Conservation (phyloP, 2,888 invertebrate genomes). For the Heterodera filipjevi region DNA sequence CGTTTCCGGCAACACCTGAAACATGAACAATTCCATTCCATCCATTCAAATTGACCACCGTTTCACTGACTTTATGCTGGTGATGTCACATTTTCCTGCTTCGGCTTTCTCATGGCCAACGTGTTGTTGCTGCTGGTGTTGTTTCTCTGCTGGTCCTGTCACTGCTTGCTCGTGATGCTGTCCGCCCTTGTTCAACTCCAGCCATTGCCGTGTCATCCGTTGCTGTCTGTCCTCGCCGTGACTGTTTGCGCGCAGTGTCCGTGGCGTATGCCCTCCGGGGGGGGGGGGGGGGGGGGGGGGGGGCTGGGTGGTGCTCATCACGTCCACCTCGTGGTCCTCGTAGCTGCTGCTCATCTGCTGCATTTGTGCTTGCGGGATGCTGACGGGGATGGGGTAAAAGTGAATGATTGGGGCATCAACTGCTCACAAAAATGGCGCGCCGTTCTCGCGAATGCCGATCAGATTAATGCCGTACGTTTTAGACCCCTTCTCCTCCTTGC, state of each 20-base stretch:
- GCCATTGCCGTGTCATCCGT: background rate
- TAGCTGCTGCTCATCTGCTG: conserved; percentile 17
- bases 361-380: conserved; percentile 2
- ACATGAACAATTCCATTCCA: too few relatives aligned
- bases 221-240: background rate
- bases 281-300: too few relatives aligned
- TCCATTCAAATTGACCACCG: background rate
- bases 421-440: conserved; percentile 22
- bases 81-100: background rate
- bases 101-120: background rate
- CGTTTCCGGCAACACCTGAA: background rate
- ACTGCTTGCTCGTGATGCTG: too few relatives aligned
- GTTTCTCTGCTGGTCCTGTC: background rate
- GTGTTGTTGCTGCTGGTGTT: background rate
- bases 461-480: conserved; percentile 22
- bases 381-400: background rate
- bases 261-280: background rate
- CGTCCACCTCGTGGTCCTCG: conserved; percentile 27
- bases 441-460: conserved; percentile 24
- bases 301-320: conserved; percentile 1
- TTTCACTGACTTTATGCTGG: background rate
- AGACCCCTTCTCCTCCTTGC: conserved; percentile 20
- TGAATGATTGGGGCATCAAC: background rate
- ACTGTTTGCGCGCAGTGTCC: background rate
- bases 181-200: background rate